Base-by-base conservation (phyloP, 2,888 invertebrate species). In the Eupithecia exiguata region DNA sequence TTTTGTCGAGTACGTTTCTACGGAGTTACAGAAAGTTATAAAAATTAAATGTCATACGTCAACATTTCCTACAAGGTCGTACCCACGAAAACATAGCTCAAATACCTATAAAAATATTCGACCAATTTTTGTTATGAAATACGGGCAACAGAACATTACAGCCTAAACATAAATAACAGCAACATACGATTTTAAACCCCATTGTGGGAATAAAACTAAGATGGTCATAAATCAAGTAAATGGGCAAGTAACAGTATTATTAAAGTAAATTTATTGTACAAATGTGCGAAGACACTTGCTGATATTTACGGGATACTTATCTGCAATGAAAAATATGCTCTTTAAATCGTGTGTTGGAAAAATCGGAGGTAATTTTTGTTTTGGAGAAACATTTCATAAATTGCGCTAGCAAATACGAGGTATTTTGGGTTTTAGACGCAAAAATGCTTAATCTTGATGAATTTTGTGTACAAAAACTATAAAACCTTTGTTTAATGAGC, bases 271-370 rank as follows among this genome's bases (percentile, higher is more conserved):
- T 79, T 80, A 80, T 80, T 74, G 77, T 78, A 80, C 74, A 75
- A 78, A 80, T 80, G 80, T 78, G 76, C 78, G 80, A 79, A 78
- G 80, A 80, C 80, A 80, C 79, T 76, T 69, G 65, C 18, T 75
- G 76, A 80, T 80, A 79, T 80, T 80, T 80, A 80, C 79, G 79
- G 74, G 78, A 77, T 78, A 77, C 79, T 80, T 80, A 80, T 79
- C 77, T 79, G 73, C 65, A 70, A 69, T 71, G 75, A 75, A 76
- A 79, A 78, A 79, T 80, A 80, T 77, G 73, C 74, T 76, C 53
- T 71, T 77, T 79, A 75, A 74, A 76, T 71, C 75, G 74, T 70
- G 71, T 49, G 71, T 25, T 58, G 25, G 69, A 67, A 73, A 76
- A 69, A 73, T 76, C 53, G 68, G 71, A 30, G 75, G 75, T 72